Conservation (phyloP, 2,888 invertebrate genomes). For the Drosophila atripex region DNA sequence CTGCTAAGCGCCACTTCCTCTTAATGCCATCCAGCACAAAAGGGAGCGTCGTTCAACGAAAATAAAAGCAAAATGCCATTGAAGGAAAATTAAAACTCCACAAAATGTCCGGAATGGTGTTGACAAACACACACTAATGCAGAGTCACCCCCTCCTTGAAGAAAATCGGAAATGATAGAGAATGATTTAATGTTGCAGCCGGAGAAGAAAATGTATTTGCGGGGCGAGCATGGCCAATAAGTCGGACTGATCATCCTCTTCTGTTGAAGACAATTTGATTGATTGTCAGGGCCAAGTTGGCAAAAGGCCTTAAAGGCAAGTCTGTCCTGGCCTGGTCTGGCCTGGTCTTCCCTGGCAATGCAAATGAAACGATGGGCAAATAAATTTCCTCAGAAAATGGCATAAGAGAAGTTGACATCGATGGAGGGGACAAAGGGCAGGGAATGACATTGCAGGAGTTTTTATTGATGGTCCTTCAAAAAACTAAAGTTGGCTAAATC, state of each 20-base stretch:
- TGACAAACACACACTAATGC: constrained; percentile 29
- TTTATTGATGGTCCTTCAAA: constrained; percentile 38
- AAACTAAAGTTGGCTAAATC: neutral
- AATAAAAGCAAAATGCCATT: constrained; percentile 47
- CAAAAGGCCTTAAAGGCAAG: constrained; percentile 31
- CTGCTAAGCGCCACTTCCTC: constrained; percentile 63
- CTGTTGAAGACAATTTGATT: constrained; percentile 64
- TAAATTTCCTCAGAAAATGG: constrained; percentile 39
- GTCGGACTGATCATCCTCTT: constrained; percentile 39
- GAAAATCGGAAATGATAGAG: constrained; percentile 74
- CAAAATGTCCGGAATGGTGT: constrained; percentile 56
- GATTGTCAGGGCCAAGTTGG: constrained; percentile 60
- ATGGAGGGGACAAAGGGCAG: neutral
- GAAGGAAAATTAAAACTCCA: constrained; percentile 71
- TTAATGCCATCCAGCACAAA: constrained; percentile 44
- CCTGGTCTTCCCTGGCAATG: constrained; percentile 13
- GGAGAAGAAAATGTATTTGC: neutral
- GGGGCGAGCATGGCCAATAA: constrained; percentile 24
- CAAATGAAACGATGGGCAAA: constrained; percentile 46
- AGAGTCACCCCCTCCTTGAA: neutral
- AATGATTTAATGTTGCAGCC: constrained; percentile 73
- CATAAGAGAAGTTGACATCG: constrained; percentile 36
- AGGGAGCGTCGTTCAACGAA: constrained; percentile 3
- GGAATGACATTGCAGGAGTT: constrained; percentile 12
- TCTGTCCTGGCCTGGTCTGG: neutral